Percentiles rank a stretch among this genome's conserved stretches.
phyloP scores from a whole-genome alignment of 2,113 vertebrate genomes.

The Nyctibius bracteatus region DNA sequence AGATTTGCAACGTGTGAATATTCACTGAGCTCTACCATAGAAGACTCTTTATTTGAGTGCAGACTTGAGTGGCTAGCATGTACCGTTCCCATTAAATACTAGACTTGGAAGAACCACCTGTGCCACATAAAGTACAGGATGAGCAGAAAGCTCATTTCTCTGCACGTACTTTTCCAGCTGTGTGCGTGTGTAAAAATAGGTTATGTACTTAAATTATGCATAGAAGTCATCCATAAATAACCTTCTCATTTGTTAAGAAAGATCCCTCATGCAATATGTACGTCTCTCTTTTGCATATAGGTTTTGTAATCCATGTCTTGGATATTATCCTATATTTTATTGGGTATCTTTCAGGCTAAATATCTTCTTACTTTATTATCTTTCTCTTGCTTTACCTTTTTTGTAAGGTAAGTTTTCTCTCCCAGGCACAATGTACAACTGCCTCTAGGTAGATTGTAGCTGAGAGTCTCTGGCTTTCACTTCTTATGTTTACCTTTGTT shows the following conservation, averaged over 20 bases:
- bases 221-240: slow-evolving; percentile 38
- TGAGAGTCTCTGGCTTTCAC: background rate
- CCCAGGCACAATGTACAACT: background rate
- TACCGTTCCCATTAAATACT: background rate
- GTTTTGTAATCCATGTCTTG: background rate
- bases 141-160: background rate
- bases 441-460: background rate
- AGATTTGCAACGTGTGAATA: background rate
- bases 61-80: background rate
- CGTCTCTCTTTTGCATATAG: background rate
- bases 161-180: background rate
- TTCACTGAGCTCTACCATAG: background rate
- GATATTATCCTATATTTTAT: background rate
- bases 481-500: background rate
- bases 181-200: slow-evolving; percentile 38
- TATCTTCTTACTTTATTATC: background rate
- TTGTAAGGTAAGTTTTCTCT: background rate
- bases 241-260: background rate
- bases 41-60: background rate
- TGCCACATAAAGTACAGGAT: background rate
- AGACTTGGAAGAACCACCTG: background rate
- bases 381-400: background rate
- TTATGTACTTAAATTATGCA: slow-evolving; percentile 33
- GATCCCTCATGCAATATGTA: background rate
- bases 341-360: background rate